Conservation (phyloP, 2,113 vertebrate genomes). For the Bujurquina vittata region DNA sequence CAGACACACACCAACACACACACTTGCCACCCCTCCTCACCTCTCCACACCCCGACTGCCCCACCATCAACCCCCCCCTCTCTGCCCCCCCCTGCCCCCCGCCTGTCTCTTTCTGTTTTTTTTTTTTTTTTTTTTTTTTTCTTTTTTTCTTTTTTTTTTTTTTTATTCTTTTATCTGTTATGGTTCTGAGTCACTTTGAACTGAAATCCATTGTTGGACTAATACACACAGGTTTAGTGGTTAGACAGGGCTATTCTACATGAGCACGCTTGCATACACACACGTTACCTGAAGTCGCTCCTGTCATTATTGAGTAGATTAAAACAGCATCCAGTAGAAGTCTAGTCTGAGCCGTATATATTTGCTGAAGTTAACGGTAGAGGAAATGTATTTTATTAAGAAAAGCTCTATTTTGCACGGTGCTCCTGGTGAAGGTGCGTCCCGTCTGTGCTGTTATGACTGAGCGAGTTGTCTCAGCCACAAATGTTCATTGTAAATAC, state of each 20-base stretch:
- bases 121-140: no score
- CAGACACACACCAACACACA: no score
- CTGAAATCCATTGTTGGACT: conserved; percentile 32
- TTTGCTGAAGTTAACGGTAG: conserved; percentile 66
- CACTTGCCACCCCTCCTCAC: no score
- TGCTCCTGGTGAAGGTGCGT: conserved; percentile 9
- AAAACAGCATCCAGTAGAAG: conserved; percentile 39
- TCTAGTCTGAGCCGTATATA: conserved; percentile 67
- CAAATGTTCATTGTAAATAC: conserved; percentile 51
- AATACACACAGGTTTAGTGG: conserved; percentile 9
- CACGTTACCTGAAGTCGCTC: conserved; percentile 6
- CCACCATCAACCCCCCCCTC: no score
- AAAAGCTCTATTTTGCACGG: conserved; percentile 79
- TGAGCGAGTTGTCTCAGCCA: conserved; percentile 30
- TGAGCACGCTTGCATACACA: neutral
- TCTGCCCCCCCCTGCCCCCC: no score
- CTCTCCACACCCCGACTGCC: no score
- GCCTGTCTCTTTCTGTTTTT: no score
- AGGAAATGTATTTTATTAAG: conserved; percentile 78
- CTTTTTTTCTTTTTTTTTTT: no score
- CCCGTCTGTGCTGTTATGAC: conserved; percentile 36
- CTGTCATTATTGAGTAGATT: conserved; percentile 34
- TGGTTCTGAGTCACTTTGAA: conserved; percentile 35
- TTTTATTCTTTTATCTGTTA: no score
- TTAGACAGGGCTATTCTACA: neutral